Percentiles rank a stretch among this genome's conserved stretches.
Evolutionary conservation across 2,113 vertebrate genomes (phyloP).

Genomic region (Nyctereutes procyonoides): DNA sequence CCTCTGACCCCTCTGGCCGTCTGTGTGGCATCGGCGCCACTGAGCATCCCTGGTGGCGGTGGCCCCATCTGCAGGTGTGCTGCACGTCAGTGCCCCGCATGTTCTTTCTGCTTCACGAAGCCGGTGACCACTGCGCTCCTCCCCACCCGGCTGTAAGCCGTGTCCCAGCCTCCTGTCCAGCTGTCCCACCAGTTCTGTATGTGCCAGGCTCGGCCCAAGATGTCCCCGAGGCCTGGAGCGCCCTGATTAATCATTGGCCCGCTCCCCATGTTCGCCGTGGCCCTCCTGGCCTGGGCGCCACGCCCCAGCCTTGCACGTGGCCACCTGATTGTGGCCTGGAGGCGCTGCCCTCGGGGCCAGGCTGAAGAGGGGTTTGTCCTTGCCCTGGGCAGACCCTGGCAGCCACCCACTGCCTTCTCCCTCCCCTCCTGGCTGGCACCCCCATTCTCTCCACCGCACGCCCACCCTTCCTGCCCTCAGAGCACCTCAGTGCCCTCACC

Average conservation of each 20-base stretch:
- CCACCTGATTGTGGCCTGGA: not conserved
- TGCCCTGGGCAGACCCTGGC: not conserved
- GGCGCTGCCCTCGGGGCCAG: not conserved
- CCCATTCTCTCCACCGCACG: rapidly evolving
- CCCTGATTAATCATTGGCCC: not conserved
- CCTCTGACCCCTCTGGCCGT: not conserved
- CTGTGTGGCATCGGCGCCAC: too few species aligned
- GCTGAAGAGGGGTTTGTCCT: not conserved
- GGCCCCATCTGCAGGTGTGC: not conserved
- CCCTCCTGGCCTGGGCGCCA: not conserved
- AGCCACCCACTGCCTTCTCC: not conserved
- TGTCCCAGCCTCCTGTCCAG: not conserved
- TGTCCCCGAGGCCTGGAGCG: not conserved
- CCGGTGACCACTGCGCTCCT: not conserved
- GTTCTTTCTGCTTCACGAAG: not conserved
- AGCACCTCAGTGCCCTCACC: not conserved
- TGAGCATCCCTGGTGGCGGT: not conserved
- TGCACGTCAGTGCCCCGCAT: not conserved
- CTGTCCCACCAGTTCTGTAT: not conserved
- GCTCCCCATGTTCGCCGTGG: rapidly evolving
- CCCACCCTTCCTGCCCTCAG: not conserved
- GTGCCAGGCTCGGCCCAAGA: not conserved
- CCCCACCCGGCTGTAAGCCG: not conserved
- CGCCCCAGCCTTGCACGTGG: rapidly evolving
- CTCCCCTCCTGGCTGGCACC: not conserved